Evolutionary conservation across 2,797 vertebrate species (phyloP).

Genomic region (Falco rusticolus): DNA sequence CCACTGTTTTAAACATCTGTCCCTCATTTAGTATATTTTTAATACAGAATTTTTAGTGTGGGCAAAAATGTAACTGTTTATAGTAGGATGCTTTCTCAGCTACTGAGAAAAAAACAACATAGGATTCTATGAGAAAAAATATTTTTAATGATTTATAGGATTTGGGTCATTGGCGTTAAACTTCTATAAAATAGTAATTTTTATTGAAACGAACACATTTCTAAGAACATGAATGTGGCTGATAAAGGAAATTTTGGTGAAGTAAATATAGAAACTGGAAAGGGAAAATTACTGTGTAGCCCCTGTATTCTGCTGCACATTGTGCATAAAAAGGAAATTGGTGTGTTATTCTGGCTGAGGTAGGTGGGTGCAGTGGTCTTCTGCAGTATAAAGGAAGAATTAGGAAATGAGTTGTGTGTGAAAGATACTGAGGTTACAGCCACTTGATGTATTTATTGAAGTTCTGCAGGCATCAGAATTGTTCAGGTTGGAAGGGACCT

Average conservation of each 20-base stretch:
- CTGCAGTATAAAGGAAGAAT: neutral
- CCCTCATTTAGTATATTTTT: slow-evolving; percentile 76
- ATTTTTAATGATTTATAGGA: slow-evolving; percentile 52
- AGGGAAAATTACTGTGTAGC: neutral
- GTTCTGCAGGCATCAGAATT: neutral
- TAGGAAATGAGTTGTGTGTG: neutral
- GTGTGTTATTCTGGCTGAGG: neutral
- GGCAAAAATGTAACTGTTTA: slow-evolving; percentile 67
- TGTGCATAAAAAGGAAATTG: neutral
- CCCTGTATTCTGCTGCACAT: neutral
- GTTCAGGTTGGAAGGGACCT: neutral
- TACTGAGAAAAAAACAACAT: slow-evolving; percentile 50
- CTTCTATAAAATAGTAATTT: slow-evolving; percentile 28
- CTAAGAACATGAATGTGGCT: neutral
- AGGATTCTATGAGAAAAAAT: slow-evolving; percentile 39
- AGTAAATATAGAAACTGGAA: slow-evolving; percentile 10
- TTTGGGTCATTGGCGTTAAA: slow-evolving; percentile 34
- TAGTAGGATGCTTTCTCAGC: slow-evolving; percentile 47
- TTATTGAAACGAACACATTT: neutral
- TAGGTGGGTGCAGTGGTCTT: neutral
- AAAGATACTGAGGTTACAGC: neutral
- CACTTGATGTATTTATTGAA: neutral
- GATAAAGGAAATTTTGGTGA: neutral
- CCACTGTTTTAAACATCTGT: slow-evolving; percentile 75
- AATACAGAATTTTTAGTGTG: slow-evolving; percentile 63